Conservation (phyloP, 2,113 vertebrate genomes). For the Xiphophorus hellerii region DNA sequence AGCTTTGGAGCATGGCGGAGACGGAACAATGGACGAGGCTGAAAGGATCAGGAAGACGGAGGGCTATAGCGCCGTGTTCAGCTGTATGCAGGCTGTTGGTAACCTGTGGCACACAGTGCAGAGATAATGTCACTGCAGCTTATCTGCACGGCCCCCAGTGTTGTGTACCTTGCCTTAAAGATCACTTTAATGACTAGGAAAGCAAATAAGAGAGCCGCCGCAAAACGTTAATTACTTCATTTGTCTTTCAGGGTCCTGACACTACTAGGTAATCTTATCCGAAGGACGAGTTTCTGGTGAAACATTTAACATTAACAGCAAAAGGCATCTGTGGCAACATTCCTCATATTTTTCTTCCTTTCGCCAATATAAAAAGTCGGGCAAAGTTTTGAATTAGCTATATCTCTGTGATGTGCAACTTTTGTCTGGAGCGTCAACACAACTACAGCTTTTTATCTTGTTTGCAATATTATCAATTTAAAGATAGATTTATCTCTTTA, state of each 20-base stretch:
- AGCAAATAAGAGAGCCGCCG: conserved; percentile 2
- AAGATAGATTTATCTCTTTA: no score
- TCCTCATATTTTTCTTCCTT: no score
- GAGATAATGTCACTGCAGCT: conserved; percentile 1
- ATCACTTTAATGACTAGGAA: not conserved
- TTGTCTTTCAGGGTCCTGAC: not conserved
- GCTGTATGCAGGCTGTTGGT: conserved; percentile 30
- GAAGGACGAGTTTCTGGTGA: not conserved
- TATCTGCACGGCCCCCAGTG: not conserved
- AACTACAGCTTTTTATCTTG: not conserved
- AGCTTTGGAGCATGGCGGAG: conserved; percentile 73
- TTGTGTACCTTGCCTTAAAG: not conserved
- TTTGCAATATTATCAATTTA: not conserved
- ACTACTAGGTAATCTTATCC: not conserved
- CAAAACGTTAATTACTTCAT: conserved; percentile 13
- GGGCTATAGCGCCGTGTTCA: conserved; percentile 37
- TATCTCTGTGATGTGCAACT: not conserved
- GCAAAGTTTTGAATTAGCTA: not conserved
- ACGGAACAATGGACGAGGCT: conserved; percentile 66
- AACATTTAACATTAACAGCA: conserved; percentile 1
- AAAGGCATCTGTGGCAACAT: not conserved
- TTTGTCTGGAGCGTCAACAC: not conserved
- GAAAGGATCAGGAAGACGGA: conserved; percentile 66
- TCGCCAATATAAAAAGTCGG: not conserved
- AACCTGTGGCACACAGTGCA: conserved; percentile 32